Percentiles rank a stretch among this genome's conserved stretches.
phyloP scores from a whole-genome alignment of 2,888 invertebrate species.

The Ceramica pisi region DNA sequence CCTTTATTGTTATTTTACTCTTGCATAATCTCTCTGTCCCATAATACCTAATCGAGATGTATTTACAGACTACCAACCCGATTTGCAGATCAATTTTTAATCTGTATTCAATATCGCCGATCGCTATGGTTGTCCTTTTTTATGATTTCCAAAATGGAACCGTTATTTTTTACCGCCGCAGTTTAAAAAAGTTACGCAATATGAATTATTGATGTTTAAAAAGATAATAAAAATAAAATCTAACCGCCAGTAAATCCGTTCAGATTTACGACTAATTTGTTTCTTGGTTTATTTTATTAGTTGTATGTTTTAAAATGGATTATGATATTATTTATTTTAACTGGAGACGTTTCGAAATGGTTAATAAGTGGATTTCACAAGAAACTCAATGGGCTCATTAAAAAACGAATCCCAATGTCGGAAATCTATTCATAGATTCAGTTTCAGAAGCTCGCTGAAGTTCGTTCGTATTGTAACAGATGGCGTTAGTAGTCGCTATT shows the following conservation, averaged over 20 bases:
- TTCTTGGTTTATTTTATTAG: conserved; percentile 53
- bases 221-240: conserved; percentile 41
- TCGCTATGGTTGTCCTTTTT: conserved; percentile 31
- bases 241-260: conserved; percentile 35
- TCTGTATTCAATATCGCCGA: conserved; percentile 24
- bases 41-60: conserved; percentile 23
- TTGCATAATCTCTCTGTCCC: conserved; percentile 41
- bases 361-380: conserved; percentile 40
- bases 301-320: conserved; percentile 47
- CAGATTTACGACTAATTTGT: conserved; percentile 52
- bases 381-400: conserved; percentile 16
- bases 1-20: conserved; percentile 61
- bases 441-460: conserved; percentile 45
- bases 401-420: conserved; percentile 36
- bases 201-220: conserved; percentile 41
- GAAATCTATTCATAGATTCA: conserved; percentile 58
- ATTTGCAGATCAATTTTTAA: conserved; percentile 43
- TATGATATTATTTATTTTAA: conserved; percentile 39
- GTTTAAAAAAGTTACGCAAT: conserved; percentile 39
- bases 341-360: conserved; percentile 27
- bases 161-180: conserved; percentile 17
- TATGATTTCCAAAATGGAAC: conserved; percentile 29
- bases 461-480: conserved; percentile 47
- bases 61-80: conserved; percentile 21
- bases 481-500: conserved; percentile 53